Evolutionary conservation across 2,113 vertebrate genomes (phyloP).

Genomic region (Bothrops jararaca): DNA sequence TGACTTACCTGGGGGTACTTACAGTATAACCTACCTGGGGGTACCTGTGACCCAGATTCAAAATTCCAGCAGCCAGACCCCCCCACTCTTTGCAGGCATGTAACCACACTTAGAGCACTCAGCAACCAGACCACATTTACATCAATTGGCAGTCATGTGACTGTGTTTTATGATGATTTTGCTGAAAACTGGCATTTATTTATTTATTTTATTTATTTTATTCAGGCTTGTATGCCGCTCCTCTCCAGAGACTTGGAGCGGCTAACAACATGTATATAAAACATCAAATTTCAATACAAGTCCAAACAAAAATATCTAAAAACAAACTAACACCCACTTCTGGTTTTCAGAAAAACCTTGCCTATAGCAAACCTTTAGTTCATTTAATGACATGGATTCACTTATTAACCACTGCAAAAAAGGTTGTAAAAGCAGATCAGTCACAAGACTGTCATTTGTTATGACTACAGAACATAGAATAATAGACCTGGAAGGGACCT

Average conservation of each 20-base stretch:
- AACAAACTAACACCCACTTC: too few relatives aligned
- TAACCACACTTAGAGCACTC: neutral
- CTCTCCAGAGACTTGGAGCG: too few relatives aligned
- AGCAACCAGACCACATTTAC: neutral
- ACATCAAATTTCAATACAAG: too few relatives aligned
- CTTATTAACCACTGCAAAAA: neutral
- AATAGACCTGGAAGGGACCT: neutral
- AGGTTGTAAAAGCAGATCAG: neutral
- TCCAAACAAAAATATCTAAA: too few relatives aligned
- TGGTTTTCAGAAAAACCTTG: neutral
- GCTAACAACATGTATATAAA: too few relatives aligned
- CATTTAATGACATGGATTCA: neutral
- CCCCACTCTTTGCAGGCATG: neutral
- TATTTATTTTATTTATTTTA: too few relatives aligned
- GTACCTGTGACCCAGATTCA: neutral
- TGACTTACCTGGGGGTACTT: neutral
- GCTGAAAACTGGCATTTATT: neutral
- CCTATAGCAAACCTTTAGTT: neutral
- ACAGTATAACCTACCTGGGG: too few relatives aligned
- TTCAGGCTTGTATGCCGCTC: too few relatives aligned
- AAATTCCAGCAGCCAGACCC: too few relatives aligned
- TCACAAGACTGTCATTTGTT: neutral
- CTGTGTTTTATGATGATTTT: neutral
- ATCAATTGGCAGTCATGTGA: neutral
- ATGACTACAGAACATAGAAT: neutral